Base-by-base conservation (phyloP, 1,140 invertebrate genomes). In the Tetramorium parvispinum region DNA sequence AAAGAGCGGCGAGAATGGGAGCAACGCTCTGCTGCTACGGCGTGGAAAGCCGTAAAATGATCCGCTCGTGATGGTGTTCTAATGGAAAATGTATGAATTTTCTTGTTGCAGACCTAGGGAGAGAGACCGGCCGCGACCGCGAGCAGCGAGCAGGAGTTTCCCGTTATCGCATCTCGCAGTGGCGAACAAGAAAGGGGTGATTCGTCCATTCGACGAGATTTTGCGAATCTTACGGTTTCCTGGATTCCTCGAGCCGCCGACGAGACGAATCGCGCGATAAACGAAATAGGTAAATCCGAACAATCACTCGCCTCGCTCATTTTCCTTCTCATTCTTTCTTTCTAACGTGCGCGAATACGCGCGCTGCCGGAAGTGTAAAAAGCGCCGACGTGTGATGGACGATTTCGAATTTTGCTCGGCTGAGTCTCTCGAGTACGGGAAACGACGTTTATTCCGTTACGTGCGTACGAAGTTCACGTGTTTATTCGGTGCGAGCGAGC, bases 11-110 rank as follows among this genome's bases (percentile, higher is more conserved):
- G 68, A 61, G 79, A 83, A 83, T 24, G 53, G 27, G 68, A 83
- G 79, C 68, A 83, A 59, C 79, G 79, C 24, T 51, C 77, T 37
- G n/a, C 55, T 46, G 32, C 5, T 51, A 11, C 43, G 79, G 79
- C 24, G 53, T 27, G 68, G 55, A 83, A 83, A 83, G 40, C 40
- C 68, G 40, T 83, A 61, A 83, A 86, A 75, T 61, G 71, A 63
- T 37, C n/a, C 51, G 66, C 37, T 37, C 51, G 7, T 27, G 51
- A 37, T 53, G 27, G 55, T 55, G 82, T 68, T 79, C 83, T 79
- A 51, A 90, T 91, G 87, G 82, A 90, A 91, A 91, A 91, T 91
- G 86, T 68, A 88, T 88, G 89, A 86, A 86, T 81, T 91, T 91
- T 90, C 66, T 90, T 85, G 75, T 90, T 90, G n/a, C 89, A 91